Base-by-base conservation (phyloP, 2,113 vertebrate genomes). In the Muntiacus muntjak region DNA sequence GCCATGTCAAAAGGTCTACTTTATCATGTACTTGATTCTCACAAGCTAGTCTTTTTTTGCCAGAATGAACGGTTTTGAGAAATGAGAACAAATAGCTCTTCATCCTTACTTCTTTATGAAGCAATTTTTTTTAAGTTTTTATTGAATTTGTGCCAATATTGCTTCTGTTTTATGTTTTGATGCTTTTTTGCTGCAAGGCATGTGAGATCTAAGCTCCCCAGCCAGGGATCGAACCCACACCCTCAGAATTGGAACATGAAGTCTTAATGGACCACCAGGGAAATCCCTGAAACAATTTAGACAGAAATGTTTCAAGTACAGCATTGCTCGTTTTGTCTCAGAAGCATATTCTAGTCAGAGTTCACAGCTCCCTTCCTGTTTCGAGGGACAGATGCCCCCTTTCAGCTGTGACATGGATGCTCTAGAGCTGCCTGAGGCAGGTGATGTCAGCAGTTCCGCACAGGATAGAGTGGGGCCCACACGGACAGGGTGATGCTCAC, bases 381-480 rank as follows among this genome's bases (percentile, higher is more conserved):
- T n/a, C 5, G 0, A 28, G 67, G 47, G 47, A 17, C 6, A 4
- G n/a, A 11, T 4, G 14, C 36, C 10, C 33, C 33, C 30, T n/a
- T 25, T 3, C 7, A n/a, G 36, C 12, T 28, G 4, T 21, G 30
- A 55, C 13, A 1, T 6, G 10, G 28, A 5, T n/a, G 15, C 26
- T 33, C 25, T 19, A 52, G 30, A 36, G 15, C 3, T 36, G 76
- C 58, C 64, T 50, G 2, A n/a, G 10, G 33, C 9, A 26, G 25
- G 16, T 7, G 7, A 9, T 1, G 4, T 17, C 10, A n/a, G 28
- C 21, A 60, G 2, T 1, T 0, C 17, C 52, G 6, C 40, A 1
- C 28, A 92, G 58, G 58, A 28, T n/a, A 45, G 67, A 36, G 19
- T 21, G 23, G 8, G 74, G 12, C 11, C 84, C 0, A 11, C 8